phyloP scores from a whole-genome alignment of 2,888 invertebrate species.

The Xylota segnis region DNA sequence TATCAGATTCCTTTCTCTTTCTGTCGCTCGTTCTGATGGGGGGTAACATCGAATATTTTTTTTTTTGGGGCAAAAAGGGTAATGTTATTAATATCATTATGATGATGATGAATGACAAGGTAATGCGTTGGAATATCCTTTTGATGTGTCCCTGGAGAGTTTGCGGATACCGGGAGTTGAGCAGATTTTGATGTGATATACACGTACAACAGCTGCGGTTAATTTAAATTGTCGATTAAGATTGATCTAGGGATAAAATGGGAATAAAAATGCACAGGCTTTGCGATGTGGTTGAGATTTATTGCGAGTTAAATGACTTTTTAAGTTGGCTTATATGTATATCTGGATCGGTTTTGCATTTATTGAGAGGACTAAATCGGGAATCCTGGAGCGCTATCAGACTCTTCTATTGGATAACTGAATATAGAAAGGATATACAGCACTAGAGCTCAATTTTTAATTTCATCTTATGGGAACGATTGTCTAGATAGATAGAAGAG shows the following conservation, averaged over 20 bases:
- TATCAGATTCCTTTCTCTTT: constrained; percentile 6
- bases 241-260: constrained; percentile 41
- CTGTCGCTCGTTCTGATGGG: neutral
- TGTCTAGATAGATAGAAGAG: no score
- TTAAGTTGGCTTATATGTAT: neutral
- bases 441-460: no score
- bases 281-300: neutral
- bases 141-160: constrained; percentile 63
- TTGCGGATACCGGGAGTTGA: neutral
- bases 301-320: constrained; percentile 8
- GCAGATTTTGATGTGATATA: constrained; percentile 18
- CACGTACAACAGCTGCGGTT: constrained; percentile 54
- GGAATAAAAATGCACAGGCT: constrained; percentile 1
- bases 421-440: no score
- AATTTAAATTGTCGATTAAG: constrained; percentile 61
- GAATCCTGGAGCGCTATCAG: no score
- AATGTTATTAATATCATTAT: constrained; percentile 69
- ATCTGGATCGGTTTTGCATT: no score
- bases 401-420: no score
- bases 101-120: constrained; percentile 72
- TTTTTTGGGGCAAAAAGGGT: constrained; percentile 36
- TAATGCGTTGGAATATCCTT: constrained; percentile 64
- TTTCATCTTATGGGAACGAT: no score
- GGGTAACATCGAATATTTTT: constrained; percentile 31
- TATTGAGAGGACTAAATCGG: no score